Evolutionary conservation across 1,140 invertebrate genomes (phyloP).

Genomic region (Cataglyphis hispanica): DNA sequence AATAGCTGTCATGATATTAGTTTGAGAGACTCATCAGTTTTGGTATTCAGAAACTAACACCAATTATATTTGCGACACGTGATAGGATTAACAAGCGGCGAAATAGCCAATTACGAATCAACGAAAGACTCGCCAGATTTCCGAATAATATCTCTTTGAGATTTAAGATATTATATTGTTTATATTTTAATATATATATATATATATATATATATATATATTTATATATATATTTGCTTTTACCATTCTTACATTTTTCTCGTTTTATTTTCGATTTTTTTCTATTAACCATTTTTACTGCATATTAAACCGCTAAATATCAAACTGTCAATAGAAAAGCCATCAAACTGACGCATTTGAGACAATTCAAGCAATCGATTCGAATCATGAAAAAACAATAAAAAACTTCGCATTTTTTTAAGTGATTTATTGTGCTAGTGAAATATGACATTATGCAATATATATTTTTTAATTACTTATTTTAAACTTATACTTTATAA

Average conservation of each 20-base stretch:
- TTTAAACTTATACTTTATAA: not conserved
- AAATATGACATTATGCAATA: not conserved
- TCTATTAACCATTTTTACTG: not conserved
- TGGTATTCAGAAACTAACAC: not conserved
- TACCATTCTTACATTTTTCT: not conserved
- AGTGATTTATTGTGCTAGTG: not conserved
- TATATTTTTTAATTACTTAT: not conserved
- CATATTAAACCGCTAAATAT: slow-evolving; percentile 6
- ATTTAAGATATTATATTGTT: not conserved
- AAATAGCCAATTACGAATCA: slow-evolving; percentile 18
- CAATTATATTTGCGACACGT: slow-evolving; percentile 15
- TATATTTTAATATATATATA: not conserved
- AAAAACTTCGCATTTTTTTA: not conserved
- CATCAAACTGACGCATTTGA: not conserved
- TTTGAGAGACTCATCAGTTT: slow-evolving; percentile 16
- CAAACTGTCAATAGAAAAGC: not conserved
- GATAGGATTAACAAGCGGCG: slow-evolving; percentile 8
- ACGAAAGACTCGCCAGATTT: not conserved
- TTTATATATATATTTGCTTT: not conserved
- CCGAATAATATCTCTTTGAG: not conserved
- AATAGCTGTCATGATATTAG: not conserved
- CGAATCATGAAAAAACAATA: not conserved
- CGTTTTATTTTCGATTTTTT: slow-evolving; percentile 8
- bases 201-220: too few species aligned
- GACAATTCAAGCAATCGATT: not conserved